Evolutionary conservation across 1,140 invertebrate genomes (phyloP), one percentile per base, ranked within the genome.

Genomic region (Glossosoma conforme): DNA sequence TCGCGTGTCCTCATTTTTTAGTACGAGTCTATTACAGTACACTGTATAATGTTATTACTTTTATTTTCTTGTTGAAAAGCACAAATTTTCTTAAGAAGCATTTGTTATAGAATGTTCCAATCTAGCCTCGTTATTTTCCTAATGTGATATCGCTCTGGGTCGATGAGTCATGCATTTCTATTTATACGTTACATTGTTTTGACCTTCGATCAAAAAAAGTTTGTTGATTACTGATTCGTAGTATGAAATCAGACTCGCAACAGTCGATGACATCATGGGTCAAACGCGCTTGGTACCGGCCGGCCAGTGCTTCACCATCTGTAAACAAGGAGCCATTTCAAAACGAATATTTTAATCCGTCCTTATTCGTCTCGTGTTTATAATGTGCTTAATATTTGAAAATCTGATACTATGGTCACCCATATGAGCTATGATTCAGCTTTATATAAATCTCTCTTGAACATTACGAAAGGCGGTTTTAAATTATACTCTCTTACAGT

Each of bases 191-290:
- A 6, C 42, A 10, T 20, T 13, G 3, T 4, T 28, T 35, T 28
- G 30, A 20, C 24, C 22, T 45, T 22, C 19, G 40, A 22, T 3
- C 40, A n/a, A n/a, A n/a, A n/a, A n/a, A n/a, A n/a, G n/a, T n/a
- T n/a, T n/a, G n/a, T n/a, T n/a, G n/a, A n/a, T n/a, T n/a, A n/a
- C n/a, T n/a, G n/a, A n/a, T n/a, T n/a, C n/a, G n/a, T n/a, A n/a
- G n/a, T 43, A 52, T 52, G 50, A 52, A 52, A 45, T 52, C 50
- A 52, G 33, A 44, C 32, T 45, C 43, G 28, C 35, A 52, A 45
- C 10, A 32, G 37, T 33, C 50, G 43, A 45, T 52, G 50, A 52
- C 50, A 52, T 52, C 50, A 52, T 52, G 50, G 50, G 50, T 52
- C 50, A 52, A 38, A 17, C 32, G 3, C 25, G 15, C 25, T 22